Evolutionary conservation across 1,140 invertebrate species (phyloP).

Genomic region (Tetramorium parvispinum): DNA sequence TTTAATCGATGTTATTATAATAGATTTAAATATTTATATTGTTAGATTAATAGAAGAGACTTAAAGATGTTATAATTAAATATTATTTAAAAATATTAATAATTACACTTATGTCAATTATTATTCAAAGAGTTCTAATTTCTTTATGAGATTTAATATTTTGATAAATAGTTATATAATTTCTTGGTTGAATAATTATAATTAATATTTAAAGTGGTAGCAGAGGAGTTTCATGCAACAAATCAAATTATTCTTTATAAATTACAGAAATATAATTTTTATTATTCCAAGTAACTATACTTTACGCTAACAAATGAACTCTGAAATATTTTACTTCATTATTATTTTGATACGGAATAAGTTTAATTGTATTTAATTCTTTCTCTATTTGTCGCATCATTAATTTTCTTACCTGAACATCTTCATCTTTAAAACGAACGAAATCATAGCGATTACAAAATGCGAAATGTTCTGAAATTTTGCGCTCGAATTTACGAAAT

Average conservation of each 20-base stretch:
- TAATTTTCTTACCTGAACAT: not conserved
- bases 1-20: not conserved
- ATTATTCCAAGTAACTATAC: not conserved
- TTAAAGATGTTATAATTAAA: not conserved
- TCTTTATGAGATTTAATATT: not conserved
- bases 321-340: not conserved
- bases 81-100: not conserved
- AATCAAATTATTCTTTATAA: not conserved
- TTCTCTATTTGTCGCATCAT: not conserved
- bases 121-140: not conserved
- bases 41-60: not conserved
- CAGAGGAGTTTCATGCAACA: not conserved
- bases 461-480: too few relatives aligned
- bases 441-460: not conserved
- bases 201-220: not conserved
- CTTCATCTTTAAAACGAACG: not conserved
- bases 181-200: not conserved
- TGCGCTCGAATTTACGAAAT: too few relatives aligned
- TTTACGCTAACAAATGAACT: not conserved
- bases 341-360: not conserved
- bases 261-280: not conserved
- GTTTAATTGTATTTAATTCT: not conserved
- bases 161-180: not conserved
- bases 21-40: not conserved
- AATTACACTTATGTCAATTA: not conserved